A percentile compares a stretch with the other conserved stretches of the same genome.
Evolutionary conservation across 35 echinoderm and acorn worm species (phyloP).

Genomic region (Chiridota heheva): DNA sequence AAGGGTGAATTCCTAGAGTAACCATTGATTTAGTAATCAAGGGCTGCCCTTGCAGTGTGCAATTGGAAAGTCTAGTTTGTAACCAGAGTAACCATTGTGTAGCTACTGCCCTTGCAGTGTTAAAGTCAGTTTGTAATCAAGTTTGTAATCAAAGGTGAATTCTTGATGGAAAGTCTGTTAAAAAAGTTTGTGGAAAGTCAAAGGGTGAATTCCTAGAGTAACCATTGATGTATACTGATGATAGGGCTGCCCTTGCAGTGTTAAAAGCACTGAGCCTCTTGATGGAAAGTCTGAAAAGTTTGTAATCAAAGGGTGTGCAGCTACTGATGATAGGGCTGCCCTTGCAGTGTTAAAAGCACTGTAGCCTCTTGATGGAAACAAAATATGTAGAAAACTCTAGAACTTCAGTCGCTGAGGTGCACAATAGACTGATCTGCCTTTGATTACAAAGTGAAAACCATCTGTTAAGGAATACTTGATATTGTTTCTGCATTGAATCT

Average conservation of each 20-base stretch:
- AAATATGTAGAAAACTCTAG: constrained; percentile 32
- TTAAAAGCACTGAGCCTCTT: constrained; percentile 43
- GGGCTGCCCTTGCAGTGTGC: too few relatives aligned
- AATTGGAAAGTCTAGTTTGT: too few relatives aligned
- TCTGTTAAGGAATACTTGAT: constrained; percentile 41
- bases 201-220: too few relatives aligned
- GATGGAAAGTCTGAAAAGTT: too few relatives aligned
- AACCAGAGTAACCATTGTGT: constrained; percentile 13
- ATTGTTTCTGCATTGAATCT: constrained; percentile 48
- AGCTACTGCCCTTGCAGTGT: constrained; percentile 44
- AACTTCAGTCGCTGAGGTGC: constrained; percentile 30
- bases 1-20: constrained; percentile 58
- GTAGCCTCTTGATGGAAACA: constrained; percentile 33
- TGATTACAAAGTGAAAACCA: constrained; percentile 62
- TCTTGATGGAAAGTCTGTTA: too few relatives aligned
- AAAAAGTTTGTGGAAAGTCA: too few relatives aligned
- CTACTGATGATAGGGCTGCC: too few relatives aligned
- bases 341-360: constrained; percentile 54
- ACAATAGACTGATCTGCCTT: constrained; percentile 39
- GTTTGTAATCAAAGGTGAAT: too few relatives aligned
- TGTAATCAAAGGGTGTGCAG: too few relatives aligned
- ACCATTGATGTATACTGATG: too few relatives aligned
- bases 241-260: constrained; percentile 41
- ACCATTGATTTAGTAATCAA: too few relatives aligned
- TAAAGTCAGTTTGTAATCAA: too few relatives aligned